Base-by-base conservation (phyloP, 2,888 invertebrate species). In the Stegophylla sp. region DNA sequence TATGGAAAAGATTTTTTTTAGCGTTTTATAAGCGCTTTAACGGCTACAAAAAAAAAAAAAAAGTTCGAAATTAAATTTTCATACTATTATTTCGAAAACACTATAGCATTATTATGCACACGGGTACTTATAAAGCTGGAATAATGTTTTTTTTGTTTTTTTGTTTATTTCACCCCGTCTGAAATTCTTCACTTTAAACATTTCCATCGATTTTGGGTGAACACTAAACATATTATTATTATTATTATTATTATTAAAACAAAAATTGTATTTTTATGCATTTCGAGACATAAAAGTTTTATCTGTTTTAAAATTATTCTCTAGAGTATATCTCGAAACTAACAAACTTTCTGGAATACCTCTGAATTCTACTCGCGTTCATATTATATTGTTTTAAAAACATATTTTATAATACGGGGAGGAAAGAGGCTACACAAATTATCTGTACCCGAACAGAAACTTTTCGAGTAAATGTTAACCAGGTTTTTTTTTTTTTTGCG, bases 271-370 rank as follows among this genome's bases (percentile, higher is more conserved):
- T 7, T 34, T 34, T 34, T 34, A 5, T 34, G 34, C 34, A 34
- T 5, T 7, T 34, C 34, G 7, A 34, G 7, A 34, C 34, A 34
- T 34, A 34, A 34, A 34, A 34, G 34, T 34, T 34, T 34, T 34
- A n/a, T 71, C 28, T 53, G 34, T 67, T 67, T 3, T 48, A 17
- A 67, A 67, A 67, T 67, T 67, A 45, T 45, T 48, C 45, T 45
- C 67, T 1, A 26, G 45, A 48, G 26, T 67, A 9, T 15, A 26
- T 26, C 15, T 48, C 13, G 17, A 26, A 67, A 67, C 23, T 26
- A 17, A 43, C 10, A 0, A 61, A 43, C 26, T 26, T 48, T 34
- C 7, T 34, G 7, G 34, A 7, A 34, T 5, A 34, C 34, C 34
- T 34, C 7, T 45, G 17, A 15, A 66, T 43, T 23, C 15, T 45